phyloP scores from a whole-genome alignment of 2,113 vertebrate genomes.

The Drymodes brunneopygia region DNA sequence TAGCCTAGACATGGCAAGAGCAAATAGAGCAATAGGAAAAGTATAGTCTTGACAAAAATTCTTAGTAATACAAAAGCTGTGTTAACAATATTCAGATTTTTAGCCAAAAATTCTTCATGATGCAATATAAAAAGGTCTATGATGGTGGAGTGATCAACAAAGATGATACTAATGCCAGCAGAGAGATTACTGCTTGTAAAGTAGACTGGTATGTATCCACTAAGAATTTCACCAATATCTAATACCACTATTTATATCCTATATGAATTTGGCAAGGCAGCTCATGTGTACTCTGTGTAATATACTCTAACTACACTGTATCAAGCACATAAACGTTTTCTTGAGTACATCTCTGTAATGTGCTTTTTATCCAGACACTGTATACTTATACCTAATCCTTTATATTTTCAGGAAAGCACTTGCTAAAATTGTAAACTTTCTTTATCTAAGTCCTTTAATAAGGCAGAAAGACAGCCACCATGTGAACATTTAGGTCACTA shows the following conservation, averaged over 20 bases:
- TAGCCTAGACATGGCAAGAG: neutral
- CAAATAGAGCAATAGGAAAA: neutral
- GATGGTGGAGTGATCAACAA: neutral
- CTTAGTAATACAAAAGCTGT: neutral
- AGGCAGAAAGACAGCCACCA: neutral
- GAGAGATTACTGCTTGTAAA: neutral
- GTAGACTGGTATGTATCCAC: neutral
- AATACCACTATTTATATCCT: conserved; percentile 22
- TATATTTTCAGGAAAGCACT: neutral
- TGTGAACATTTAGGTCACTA: neutral
- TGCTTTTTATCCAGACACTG: neutral
- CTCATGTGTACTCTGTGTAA: neutral
- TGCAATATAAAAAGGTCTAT: neutral
- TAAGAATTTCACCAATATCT: neutral
- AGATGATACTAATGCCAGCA: neutral
- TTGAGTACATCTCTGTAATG: neutral
- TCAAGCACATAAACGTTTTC: neutral
- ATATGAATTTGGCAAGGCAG: conserved; percentile 9
- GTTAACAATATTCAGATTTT: neutral
- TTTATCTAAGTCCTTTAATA: neutral
- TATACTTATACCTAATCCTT: neutral
- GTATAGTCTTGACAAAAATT: neutral
- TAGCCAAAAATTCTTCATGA: neutral
- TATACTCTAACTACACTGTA: neutral
- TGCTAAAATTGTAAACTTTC: neutral